Base-by-base conservation (phyloP, 2,888 invertebrate genomes). In the Ommatoiulus sabulosus region DNA sequence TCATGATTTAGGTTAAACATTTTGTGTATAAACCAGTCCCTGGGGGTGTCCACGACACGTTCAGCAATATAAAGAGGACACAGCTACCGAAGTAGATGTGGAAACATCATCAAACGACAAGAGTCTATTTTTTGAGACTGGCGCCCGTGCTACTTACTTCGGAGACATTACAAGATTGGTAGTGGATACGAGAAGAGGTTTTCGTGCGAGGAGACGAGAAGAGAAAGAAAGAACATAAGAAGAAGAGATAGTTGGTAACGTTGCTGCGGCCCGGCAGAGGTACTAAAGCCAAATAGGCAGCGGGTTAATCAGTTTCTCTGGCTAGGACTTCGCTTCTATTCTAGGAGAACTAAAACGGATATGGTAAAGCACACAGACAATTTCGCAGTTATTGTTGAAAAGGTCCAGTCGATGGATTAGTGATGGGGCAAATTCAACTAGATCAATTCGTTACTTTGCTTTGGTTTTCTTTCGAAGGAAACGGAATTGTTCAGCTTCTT, bases 361-460 rank as follows among this genome's bases (percentile, higher is more conserved):
- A 72, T 72, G 72, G 72, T 72, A 72, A 72, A 72, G 72, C 72
- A 72, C 72, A 72, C 72, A 72, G 72, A 72, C 72, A 72, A 72
- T 72, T 72, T 72, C 10, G 20, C 72, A 72, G 72, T 72, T 72
- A 72, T 72, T 72, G 24, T 72, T 72, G 72, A 72, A 72, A 72
- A 72, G 4, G 72, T 72, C 72, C 72, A 72, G 72, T 72, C 10
- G 72, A 72, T 72, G 72, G 24, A 72, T 72, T 72, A 24, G 72
- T 20, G 72, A 72, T 24, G 72, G 72, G 20, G 20, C 24, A 72
- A 20, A 20, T 72, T 72, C 72, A 72, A 72, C 72, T 20, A 72
- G 2, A 24, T 24, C 72, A 10, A 20, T 72, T 72, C 72, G 63
- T 63, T n/a, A n/a, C 24, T 24, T n/a, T 24, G 72, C 72, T 72